phyloP scores from a whole-genome alignment of 1,140 invertebrate genomes.

The Trichonephila clavipes region DNA sequence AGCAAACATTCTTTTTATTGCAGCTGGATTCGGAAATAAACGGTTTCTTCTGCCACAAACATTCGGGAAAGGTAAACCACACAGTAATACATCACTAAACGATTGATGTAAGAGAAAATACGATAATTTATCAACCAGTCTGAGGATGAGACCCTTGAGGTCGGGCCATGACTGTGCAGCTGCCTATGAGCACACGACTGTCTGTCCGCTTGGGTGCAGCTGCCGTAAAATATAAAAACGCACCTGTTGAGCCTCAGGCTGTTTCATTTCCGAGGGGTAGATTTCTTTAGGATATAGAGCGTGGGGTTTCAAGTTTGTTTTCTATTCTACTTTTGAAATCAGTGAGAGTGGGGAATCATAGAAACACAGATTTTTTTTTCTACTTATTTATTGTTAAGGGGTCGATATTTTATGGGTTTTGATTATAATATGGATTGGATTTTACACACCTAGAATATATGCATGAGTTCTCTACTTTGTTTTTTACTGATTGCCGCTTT shows the following conservation, averaged over 20 bases:
- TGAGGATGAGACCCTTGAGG: conserved; percentile 34
- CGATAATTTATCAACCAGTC: conserved; percentile 41
- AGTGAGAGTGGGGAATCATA: not conserved
- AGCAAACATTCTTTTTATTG: not conserved
- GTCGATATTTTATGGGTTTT: conserved; percentile 16
- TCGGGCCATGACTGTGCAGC: conserved; percentile 19
- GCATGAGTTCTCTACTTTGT: not conserved
- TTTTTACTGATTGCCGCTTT: not conserved
- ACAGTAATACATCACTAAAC: conserved; percentile 40
- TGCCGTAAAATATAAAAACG: conserved; percentile 39
- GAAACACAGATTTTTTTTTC: too few species aligned
- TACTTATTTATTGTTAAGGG: too few species aligned
- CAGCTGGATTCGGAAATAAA: not conserved
- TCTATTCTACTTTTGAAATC: not conserved
- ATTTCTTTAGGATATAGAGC: conserved; percentile 12
- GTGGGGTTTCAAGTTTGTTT: not conserved
- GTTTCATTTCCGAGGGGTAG: conserved; percentile 16
- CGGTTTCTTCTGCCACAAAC: conserved; percentile 18
- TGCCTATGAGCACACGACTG: conserved; percentile 18
- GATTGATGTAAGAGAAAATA: conserved; percentile 35
- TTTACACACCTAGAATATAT: not conserved
- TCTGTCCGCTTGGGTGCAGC: conserved; percentile 18
- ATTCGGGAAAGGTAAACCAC: conserved; percentile 27
- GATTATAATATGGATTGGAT: conserved; percentile 35
- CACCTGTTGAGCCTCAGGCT: conserved; percentile 45